Evolutionary conservation across 2,888 invertebrate species (phyloP).

Genomic region (Copidosoma aretas): DNA sequence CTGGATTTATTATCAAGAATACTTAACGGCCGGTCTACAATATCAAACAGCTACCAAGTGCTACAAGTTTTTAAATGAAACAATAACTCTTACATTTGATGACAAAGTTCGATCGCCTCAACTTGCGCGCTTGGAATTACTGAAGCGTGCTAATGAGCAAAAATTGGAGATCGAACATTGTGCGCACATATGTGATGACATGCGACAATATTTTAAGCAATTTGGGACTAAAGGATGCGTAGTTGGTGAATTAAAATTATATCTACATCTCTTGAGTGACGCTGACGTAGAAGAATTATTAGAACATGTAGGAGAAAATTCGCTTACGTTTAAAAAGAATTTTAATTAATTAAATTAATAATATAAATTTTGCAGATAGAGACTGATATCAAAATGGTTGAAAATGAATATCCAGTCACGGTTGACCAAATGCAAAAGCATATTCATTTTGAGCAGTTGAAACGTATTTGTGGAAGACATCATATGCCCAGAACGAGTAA

Average conservation of each 20-base stretch:
- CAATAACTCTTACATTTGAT: constrained; percentile 48
- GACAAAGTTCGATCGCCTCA: constrained; percentile 76
- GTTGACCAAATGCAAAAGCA: constrained; percentile 82
- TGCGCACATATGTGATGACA: constrained; percentile 68
- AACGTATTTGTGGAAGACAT: constrained; percentile 75
- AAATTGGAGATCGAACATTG: constrained; percentile 48
- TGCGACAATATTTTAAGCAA: constrained; percentile 78
- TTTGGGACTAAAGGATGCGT: constrained; percentile 90
- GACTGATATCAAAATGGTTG: constrained; percentile 55
- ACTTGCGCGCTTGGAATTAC: constrained; percentile 81
- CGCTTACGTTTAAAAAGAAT: not conserved
- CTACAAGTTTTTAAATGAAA: constrained; percentile 58
- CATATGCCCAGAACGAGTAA: constrained; percentile 56
- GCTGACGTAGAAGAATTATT: constrained; percentile 68
- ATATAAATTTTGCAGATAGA: constrained; percentile 50
- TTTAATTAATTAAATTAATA: constrained; percentile 6
- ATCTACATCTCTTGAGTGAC: constrained; percentile 73
- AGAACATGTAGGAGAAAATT: constrained; percentile 47
- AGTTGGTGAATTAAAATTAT: constrained; percentile 81
- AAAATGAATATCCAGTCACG: constrained; percentile 56
- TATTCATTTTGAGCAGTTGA: constrained; percentile 78
- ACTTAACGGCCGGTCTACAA: constrained; percentile 60
- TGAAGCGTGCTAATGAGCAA: constrained; percentile 65
- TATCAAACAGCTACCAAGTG: constrained; percentile 57
- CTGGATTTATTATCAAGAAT: constrained; percentile 64